phyloP scores from a whole-genome alignment of 2,113 vertebrate genomes.

The Rhea americana region DNA sequence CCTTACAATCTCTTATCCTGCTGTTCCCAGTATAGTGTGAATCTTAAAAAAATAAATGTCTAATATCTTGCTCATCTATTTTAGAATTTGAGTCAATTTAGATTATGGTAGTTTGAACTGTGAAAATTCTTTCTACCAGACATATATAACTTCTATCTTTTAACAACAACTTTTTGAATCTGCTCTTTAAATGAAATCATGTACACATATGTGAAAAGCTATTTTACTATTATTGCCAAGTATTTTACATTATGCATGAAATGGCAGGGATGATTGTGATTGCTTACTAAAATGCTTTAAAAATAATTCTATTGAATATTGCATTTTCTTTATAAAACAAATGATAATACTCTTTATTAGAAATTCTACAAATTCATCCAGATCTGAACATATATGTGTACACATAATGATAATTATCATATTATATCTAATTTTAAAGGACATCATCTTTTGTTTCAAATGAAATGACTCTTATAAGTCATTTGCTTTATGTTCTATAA shows the following conservation, averaged over 20 bases:
- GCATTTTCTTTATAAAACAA: background rate
- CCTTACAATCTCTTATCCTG: background rate
- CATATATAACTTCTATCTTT: background rate
- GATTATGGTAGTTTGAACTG: background rate
- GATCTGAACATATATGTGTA: background rate
- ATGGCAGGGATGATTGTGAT: background rate
- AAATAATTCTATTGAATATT: background rate
- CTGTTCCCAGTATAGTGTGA: background rate
- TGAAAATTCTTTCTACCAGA: background rate
- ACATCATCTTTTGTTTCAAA: accelerated
- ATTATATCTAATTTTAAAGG: background rate
- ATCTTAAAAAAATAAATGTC: background rate
- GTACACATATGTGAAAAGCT: background rate
- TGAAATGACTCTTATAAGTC: background rate
- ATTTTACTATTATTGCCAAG: background rate
- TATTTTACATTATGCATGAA: background rate
- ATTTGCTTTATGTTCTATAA: background rate
- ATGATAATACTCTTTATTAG: background rate
- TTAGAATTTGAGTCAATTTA: background rate
- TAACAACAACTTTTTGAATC: background rate
- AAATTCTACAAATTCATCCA: background rate
- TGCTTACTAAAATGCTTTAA: background rate
- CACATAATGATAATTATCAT: background rate
- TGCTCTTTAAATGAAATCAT: background rate
- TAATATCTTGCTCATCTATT: background rate